A percentile compares a stretch with the other conserved stretches of the same genome.
phyloP scores from a whole-genome alignment of 92 coral and sea anemone species.

The Meandrina meandrites region DNA sequence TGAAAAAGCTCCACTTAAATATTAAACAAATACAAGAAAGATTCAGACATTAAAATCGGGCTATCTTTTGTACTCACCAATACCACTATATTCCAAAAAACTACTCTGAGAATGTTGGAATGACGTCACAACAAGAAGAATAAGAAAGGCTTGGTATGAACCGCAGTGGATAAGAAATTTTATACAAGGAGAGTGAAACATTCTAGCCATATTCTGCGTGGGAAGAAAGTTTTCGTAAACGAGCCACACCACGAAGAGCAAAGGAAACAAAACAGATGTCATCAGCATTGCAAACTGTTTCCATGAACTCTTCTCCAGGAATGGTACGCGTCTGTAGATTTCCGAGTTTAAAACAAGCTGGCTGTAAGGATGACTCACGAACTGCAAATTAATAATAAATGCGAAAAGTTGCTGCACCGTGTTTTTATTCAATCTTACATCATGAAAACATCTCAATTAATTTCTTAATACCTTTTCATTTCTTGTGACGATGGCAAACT shows the following conservation, averaged over 20 bases:
- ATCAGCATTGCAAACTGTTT: constrained; percentile 31
- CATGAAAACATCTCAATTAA: too few species aligned
- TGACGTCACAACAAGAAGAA: constrained; percentile 29
- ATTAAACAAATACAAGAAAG: too few species aligned
- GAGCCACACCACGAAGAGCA: constrained; percentile 35
- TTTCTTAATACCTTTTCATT: constrained; percentile 60
- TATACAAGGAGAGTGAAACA: constrained; percentile 48
- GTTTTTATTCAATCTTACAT: background rate
- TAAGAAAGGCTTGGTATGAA: constrained; percentile 51
- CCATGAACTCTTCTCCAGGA: constrained; percentile 26
- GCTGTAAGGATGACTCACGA: constrained; percentile 60
- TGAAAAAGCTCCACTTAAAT: too few species aligned
- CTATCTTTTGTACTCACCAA: constrained; percentile 14
- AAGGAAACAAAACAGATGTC: constrained; percentile 29
- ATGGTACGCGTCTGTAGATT: constrained; percentile 42
- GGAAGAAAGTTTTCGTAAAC: constrained; percentile 34
- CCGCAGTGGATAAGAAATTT: constrained; percentile 48
- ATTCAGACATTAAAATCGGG: too few species aligned
- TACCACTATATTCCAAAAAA: constrained; percentile 35
- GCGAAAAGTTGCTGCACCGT: background rate
- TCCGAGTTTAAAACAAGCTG: constrained; percentile 57
- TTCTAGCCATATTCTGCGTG: constrained; percentile 27
- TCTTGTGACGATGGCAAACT: constrained; percentile 53
- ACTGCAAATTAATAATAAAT: constrained; percentile 17
- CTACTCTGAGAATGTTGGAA: constrained; percentile 28